Conservation (phyloP, 2,113 vertebrate genomes). For the Vulpes ferrilata region DNA sequence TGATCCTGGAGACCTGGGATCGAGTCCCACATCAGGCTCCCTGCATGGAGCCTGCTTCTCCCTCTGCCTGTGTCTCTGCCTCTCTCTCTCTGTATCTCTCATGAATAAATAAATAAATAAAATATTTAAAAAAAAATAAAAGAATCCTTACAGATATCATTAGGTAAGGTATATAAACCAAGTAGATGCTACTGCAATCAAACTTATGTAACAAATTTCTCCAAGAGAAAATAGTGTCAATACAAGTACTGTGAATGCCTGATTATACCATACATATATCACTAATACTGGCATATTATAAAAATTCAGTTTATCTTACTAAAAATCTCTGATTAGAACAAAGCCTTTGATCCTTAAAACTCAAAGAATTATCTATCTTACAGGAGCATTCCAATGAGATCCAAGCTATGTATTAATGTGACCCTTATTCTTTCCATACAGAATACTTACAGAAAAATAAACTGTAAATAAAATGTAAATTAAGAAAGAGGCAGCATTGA, state of each 20-base stretch:
- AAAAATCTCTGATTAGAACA: neutral
- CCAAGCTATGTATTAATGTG: neutral
- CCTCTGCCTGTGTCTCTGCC: too few relatives aligned
- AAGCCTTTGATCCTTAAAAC: neutral
- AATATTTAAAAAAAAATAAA: neutral
- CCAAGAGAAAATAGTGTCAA: neutral
- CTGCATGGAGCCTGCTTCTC: too few relatives aligned
- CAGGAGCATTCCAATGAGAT: neutral
- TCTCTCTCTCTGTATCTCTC: too few relatives aligned
- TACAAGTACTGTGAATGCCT: neutral
- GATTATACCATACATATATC: neutral
- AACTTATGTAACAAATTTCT: neutral
- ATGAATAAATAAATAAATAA: too few relatives aligned
- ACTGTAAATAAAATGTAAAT: neutral
- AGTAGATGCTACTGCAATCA: neutral
- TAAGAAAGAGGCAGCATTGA: neutral
- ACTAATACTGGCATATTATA: neutral
- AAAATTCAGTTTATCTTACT: neutral
- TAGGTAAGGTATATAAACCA: neutral
- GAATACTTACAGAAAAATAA: neutral
- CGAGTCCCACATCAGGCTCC: too few relatives aligned
- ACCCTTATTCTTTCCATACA: neutral
- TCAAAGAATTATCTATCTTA: neutral
- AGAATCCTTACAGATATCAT: neutral
- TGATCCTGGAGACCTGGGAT: too few relatives aligned